phyloP scores from a whole-genome alignment of 2,113 vertebrate genomes.

The Ptilonorhynchus violaceus region DNA sequence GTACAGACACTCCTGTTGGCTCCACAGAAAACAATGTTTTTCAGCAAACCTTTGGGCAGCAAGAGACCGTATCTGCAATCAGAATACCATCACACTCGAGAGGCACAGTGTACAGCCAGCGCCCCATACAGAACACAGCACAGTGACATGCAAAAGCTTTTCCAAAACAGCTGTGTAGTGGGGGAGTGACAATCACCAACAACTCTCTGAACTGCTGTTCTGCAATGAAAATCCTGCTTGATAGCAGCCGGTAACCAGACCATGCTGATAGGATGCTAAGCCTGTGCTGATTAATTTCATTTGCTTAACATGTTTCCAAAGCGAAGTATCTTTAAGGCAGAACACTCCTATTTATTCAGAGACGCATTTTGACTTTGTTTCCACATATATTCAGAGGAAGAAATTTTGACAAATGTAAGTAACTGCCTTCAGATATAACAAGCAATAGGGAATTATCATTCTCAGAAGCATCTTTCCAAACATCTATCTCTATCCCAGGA shows the following conservation, averaged over 20 bases:
- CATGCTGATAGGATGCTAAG: background rate
- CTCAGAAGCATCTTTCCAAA: background rate
- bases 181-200: background rate
- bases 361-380: background rate
- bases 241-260: background rate
- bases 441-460: background rate
- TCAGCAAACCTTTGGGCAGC: background rate
- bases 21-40: background rate
- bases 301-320: background rate
- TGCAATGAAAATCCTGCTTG: background rate
- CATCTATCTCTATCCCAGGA: background rate
- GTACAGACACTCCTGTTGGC: background rate
- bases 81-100: accelerated
- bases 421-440: background rate
- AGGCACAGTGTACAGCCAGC: accelerated
- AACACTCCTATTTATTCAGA: background rate
- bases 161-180: background rate
- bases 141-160: accelerated
- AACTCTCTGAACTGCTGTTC: background rate
- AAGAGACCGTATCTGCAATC: background rate
- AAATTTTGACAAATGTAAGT: background rate
- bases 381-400: background rate
- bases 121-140: background rate
- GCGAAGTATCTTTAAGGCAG: background rate
- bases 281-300: background rate